A percentile compares a stretch with the other conserved stretches of the same genome.
Conservation (phyloP, 1,140 invertebrate species). For the Brachionus calyciflorus region DNA sequence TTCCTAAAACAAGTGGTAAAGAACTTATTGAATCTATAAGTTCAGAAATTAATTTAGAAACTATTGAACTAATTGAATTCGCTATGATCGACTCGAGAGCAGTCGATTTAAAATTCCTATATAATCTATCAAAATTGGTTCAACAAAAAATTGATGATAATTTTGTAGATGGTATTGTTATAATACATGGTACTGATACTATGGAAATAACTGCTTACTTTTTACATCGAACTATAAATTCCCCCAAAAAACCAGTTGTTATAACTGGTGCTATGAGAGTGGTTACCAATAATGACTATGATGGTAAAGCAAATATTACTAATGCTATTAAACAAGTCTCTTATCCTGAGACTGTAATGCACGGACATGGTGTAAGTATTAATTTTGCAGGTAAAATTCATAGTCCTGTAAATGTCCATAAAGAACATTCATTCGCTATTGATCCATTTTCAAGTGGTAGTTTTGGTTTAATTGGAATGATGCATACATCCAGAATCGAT, state of each 20-base stretch:
- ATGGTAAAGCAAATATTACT: slow-evolving; percentile 45
- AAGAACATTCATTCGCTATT: slow-evolving; percentile 43
- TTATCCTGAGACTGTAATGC: slow-evolving; percentile 24
- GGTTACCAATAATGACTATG: slow-evolving; percentile 40
- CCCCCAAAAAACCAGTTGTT: slow-evolving; percentile 27
- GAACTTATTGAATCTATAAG: slow-evolving; percentile 38
- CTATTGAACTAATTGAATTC: slow-evolving; percentile 34
- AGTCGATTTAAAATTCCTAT: slow-evolving; percentile 34
- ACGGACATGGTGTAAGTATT: slow-evolving; percentile 22
- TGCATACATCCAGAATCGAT: slow-evolving; percentile 36
- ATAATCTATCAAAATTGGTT: slow-evolving; percentile 16
- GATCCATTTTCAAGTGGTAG: slow-evolving; percentile 41
- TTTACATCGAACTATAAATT: slow-evolving; percentile 11
- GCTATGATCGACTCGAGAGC: slow-evolving; percentile 44
- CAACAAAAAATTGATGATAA: slow-evolving; percentile 40
- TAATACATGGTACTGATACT: slow-evolving; percentile 43
- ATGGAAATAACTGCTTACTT: slow-evolving; percentile 46
- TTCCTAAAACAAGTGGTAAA: slow-evolving; percentile 38
- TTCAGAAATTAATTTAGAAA: slow-evolving; percentile 39
- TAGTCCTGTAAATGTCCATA: slow-evolving; percentile 26
- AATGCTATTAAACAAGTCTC: slow-evolving; percentile 41
- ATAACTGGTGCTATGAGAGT: slow-evolving; percentile 43
- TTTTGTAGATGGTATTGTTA: slow-evolving; percentile 28
- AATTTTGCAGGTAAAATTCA: slow-evolving; percentile 47
- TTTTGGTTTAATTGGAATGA: slow-evolving; percentile 40